These are phyloP conservation scores for Glaucomys volans DNA, from an alignment of 2,113 vertebrate genomes.

Conservation along the genomic window DNA sequence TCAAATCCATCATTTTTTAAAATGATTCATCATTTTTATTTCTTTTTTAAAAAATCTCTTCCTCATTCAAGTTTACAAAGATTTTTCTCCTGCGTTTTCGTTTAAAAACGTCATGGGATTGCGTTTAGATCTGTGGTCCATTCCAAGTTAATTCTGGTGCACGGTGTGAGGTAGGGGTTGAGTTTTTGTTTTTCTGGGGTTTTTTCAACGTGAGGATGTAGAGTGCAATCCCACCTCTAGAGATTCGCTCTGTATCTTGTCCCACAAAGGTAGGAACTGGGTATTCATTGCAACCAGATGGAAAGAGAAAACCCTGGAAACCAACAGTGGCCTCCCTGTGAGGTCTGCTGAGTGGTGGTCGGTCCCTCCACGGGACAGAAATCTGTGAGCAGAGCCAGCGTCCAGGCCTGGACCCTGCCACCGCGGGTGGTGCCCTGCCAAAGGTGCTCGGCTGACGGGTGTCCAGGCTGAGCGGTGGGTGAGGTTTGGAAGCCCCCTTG, in stretches of 20 bases:
- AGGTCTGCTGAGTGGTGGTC: neutral
- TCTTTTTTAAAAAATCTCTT: neutral
- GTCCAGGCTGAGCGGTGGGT: neutral
- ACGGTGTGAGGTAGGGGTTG: neutral
- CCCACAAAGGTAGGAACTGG: neutral
- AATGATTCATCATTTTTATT: neutral
- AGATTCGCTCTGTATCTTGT: neutral
- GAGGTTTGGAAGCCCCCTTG: neutral
- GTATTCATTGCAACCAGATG: neutral
- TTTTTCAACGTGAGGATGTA: neutral
- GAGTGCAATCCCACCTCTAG: neutral
- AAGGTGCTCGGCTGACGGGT: neutral
- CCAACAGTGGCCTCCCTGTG: neutral
- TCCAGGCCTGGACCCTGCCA: rapidly evolving
- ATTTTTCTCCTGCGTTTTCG: neutral
- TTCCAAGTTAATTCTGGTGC: neutral
- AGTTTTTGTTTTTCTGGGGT: neutral
- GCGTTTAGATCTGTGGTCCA: neutral
- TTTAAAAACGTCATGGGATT: neutral
- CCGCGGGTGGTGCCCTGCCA: rapidly evolving
- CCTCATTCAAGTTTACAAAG: neutral
- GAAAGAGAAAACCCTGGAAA: neutral
- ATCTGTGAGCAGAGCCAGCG: neutral
- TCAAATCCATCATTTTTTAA: neutral
- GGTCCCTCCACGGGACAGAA: rapidly evolving